These are phyloP conservation scores for Raja brachyura DNA, from an alignment of 2,113 vertebrate species.

Conservation along the genomic window DNA sequence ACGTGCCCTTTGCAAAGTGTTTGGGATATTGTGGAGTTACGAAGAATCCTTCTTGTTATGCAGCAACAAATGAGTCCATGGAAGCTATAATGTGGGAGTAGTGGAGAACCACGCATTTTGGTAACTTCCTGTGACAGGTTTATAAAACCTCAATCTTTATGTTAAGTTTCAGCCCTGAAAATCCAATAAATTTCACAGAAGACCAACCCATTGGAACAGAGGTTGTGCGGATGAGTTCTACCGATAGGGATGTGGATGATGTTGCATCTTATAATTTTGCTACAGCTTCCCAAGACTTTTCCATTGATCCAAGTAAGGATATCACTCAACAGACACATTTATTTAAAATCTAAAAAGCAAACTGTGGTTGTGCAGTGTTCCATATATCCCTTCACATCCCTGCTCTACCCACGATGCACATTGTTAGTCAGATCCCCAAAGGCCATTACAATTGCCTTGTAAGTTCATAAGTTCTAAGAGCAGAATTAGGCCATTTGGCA, in stretches of 20 bases:
- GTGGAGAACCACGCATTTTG: neutral
- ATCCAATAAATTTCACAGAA: neutral
- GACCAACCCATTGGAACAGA: neutral
- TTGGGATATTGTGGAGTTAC: no score
- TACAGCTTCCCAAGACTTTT: neutral
- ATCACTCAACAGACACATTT: neutral
- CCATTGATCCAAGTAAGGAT: constrained; percentile 17
- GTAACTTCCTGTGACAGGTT: neutral
- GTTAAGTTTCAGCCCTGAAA: constrained; percentile 23
- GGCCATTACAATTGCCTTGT: neutral
- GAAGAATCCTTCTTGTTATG: neutral
- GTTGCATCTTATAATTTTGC: neutral
- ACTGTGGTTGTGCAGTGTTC: no score
- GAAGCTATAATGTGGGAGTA: neutral
- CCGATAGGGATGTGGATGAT: constrained; percentile 12
- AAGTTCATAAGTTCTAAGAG: no score
- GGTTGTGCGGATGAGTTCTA: neutral
- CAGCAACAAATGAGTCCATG: neutral
- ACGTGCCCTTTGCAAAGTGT: no score
- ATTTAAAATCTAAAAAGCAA: neutral
- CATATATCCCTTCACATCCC: neutral
- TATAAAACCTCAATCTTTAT: neutral
- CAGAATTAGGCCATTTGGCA: no score
- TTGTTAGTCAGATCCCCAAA: neutral
- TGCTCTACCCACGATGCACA: neutral